Conservation (phyloP, 2,113 vertebrate genomes). For the Crotophaga sulcirostris region DNA sequence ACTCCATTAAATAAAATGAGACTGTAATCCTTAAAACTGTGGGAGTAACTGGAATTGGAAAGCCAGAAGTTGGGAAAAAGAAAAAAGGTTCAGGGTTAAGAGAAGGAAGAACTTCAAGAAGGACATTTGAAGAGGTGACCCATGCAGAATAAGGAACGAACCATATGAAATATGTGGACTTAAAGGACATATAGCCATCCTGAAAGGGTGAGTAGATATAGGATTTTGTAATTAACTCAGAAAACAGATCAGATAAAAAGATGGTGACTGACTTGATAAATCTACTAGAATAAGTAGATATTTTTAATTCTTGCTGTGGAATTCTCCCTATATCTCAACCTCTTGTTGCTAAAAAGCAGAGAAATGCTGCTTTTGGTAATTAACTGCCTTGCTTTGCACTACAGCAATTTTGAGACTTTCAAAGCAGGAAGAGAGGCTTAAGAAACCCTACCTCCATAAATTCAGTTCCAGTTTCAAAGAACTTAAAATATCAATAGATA, state of each 20-base stretch:
- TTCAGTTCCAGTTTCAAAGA: not conserved
- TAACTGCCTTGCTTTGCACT: not conserved
- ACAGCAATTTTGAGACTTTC: not conserved
- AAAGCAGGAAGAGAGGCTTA: not conserved
- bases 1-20: constrained; percentile 65
- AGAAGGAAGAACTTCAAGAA: not conserved
- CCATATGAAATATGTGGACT: not conserved
- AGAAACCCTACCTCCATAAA: not conserved
- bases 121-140: not conserved
- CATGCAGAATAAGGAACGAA: not conserved
- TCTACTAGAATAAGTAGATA: not conserved
- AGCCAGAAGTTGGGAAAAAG: not conserved
- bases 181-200: not conserved
- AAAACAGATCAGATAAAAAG: not conserved
- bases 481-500: not conserved
- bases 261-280: not conserved
- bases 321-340: not conserved
- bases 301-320: not conserved
- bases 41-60: not conserved
- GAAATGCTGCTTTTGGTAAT: not conserved
- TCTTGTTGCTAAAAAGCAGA: not conserved
- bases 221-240: not conserved
- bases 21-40: constrained; percentile 28
- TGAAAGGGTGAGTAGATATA: not conserved
- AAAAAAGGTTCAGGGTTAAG: not conserved